Conservation (phyloP, 2,888 invertebrate species). For the Deladenus siricidicola region DNA sequence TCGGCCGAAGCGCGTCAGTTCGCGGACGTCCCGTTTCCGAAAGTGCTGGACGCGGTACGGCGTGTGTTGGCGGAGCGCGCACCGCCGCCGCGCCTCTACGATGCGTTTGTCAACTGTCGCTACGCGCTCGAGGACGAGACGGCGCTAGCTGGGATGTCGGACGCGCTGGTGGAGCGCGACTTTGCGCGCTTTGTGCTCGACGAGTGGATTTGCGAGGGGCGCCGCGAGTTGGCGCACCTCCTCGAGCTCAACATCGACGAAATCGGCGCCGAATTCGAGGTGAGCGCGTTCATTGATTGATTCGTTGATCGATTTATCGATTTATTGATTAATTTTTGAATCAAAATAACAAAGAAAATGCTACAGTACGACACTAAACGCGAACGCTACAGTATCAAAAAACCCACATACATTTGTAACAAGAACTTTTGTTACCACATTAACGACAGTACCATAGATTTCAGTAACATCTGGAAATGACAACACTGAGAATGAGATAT, state of each 20-base stretch:
- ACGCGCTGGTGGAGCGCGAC: not conserved
- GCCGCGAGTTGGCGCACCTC: constrained; percentile 21
- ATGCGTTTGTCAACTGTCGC: constrained; percentile 42
- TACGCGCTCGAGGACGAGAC: constrained; percentile 38
- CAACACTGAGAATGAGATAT: no score
- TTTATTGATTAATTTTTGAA: no score
- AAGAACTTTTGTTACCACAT: no score
- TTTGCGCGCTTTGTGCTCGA: not conserved
- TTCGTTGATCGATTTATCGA: no score
- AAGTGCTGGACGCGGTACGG: constrained; percentile 7
- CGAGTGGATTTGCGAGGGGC: not conserved
- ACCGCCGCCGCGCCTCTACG: no score
- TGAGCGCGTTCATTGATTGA: not conserved
- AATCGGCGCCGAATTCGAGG: not conserved
- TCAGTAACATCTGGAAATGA: no score
- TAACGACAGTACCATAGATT: no score
- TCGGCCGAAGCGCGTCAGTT: not conserved
- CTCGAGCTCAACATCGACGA: constrained; percentile 33
- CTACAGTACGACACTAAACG: no score
- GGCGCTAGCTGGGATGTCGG: constrained; percentile 7
- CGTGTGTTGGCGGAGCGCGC: not conserved
- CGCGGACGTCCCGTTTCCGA: constrained; percentile 9
- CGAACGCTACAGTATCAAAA: no score
- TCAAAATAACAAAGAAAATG: no score
- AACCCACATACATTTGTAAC: no score